Percentiles rank a stretch among this genome's conserved stretches.
phyloP scores from a whole-genome alignment of 2,797 vertebrate genomes.

The Pygocentrus nattereri region DNA sequence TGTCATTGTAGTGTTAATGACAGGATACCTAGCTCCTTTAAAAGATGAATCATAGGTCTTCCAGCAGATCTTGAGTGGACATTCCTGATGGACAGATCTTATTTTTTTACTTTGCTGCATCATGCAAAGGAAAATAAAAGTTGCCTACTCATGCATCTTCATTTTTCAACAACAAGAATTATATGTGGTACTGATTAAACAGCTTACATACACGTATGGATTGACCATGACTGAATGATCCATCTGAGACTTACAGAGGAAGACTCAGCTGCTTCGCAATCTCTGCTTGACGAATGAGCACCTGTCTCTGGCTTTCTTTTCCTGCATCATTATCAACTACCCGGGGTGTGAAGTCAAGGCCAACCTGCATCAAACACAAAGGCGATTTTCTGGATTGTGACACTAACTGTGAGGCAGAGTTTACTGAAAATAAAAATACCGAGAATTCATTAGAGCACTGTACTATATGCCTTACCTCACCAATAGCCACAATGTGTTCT shows the following conservation, averaged over 20 bases:
- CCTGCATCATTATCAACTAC: slow-evolving; percentile 82
- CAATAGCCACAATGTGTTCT: slow-evolving; percentile 89
- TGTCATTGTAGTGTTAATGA: background rate
- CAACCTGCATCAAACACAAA: slow-evolving; percentile 79
- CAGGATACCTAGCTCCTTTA: slow-evolving; percentile 89
- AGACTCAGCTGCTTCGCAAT: slow-evolving; percentile 90
- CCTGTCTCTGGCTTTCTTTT: slow-evolving; percentile 90
- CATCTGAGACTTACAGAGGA: slow-evolving; percentile 86
- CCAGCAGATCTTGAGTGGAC: slow-evolving; percentile 97
- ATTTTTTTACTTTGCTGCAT: background rate
- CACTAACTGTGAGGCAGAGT: background rate
- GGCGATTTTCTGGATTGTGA: background rate
- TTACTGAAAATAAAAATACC: background rate
- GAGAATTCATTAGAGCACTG: background rate
- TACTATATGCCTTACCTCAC: slow-evolving; percentile 82
- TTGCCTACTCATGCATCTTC: background rate
- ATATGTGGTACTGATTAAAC: background rate
- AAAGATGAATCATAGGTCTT: slow-evolving; percentile 92
- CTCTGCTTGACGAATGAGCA: slow-evolving; percentile 88
- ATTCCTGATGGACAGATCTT: slow-evolving; percentile 81
- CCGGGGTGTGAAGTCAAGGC: slow-evolving; percentile 94
- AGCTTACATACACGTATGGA: background rate
- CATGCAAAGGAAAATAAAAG: slow-evolving; percentile 20
- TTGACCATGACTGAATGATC: background rate
- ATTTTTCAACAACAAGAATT: background rate